A percentile compares a stretch with the other conserved stretches of the same genome.
Evolutionary conservation across 2,888 invertebrate genomes (phyloP).

Genomic region (Hylaea fasciaria): DNA sequence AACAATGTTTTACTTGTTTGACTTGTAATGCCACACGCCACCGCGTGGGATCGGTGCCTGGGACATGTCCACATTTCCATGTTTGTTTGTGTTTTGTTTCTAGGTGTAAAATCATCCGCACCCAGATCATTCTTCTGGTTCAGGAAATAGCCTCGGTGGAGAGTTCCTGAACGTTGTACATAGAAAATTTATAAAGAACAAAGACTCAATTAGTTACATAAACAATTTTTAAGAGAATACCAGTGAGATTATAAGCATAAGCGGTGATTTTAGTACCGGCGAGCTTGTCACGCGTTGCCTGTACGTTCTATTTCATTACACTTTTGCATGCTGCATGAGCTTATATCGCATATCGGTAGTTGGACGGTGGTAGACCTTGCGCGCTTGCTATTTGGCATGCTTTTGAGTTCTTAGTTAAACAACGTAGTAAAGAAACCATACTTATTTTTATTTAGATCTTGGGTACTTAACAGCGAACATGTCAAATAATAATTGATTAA

Average conservation of each 20-base stretch:
- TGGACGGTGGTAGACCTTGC: constrained; percentile 24
- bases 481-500: background rate
- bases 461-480: constrained; percentile 1
- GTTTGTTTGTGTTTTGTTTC: constrained; percentile 80
- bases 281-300: constrained; percentile 74
- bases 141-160: constrained; percentile 81
- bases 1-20: constrained; percentile 16
- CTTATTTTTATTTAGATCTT: constrained; percentile 1
- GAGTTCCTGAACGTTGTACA: constrained; percentile 81
- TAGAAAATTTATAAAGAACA: constrained; percentile 77
- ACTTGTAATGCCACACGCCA: constrained; percentile 17
- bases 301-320: constrained; percentile 77
- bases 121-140: constrained; percentile 85
- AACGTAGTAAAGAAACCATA: constrained; percentile 1
- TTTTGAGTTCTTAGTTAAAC: constrained; percentile 16
- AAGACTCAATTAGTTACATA: constrained; percentile 83
- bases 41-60: constrained; percentile 56
- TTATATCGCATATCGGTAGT: constrained; percentile 37
- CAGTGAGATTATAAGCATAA: constrained; percentile 83
- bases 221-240: constrained; percentile 76
- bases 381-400: constrained; percentile 34
- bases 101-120: constrained; percentile 84
- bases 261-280: constrained; percentile 83
- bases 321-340: constrained; percentile 51
- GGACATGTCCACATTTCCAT: constrained; percentile 69